Conservation (phyloP, 2,888 invertebrate genomes). For the Yponomeuta sedellus region DNA sequence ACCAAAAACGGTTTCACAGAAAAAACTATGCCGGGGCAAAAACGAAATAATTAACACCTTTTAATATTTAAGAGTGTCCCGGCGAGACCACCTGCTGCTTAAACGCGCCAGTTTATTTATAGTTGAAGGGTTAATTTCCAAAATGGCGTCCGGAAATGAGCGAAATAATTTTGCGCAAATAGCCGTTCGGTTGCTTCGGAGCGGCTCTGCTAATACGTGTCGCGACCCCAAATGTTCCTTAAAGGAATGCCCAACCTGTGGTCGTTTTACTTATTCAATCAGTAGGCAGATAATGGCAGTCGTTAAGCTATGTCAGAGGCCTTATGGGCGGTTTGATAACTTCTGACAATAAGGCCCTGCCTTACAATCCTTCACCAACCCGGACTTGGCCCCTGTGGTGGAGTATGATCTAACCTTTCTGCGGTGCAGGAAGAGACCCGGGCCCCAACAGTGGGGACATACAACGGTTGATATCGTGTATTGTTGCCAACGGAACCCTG, state of each 20-base stretch:
- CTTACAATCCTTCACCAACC: too few relatives aligned
- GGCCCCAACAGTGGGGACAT: too few relatives aligned
- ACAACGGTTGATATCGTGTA: too few relatives aligned
- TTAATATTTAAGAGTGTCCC: conserved; percentile 13
- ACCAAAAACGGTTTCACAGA: neutral
- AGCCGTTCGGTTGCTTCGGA: neutral
- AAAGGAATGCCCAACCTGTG: neutral
- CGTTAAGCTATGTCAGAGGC: too few relatives aligned
- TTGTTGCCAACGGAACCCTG: neutral
- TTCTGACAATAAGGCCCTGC: too few relatives aligned
- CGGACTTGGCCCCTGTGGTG: too few relatives aligned
- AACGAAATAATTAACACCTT: conserved; percentile 4
- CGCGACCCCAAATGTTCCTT: too few relatives aligned
- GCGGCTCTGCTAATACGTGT: neutral
- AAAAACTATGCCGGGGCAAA: neutral
- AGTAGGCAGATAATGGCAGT: neutral
- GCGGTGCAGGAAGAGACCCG: too few relatives aligned
- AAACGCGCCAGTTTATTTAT: conserved; percentile 39
- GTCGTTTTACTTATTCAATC: neutral
- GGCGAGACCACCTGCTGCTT: conserved; percentile 32
- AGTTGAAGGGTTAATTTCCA: conserved; percentile 38
- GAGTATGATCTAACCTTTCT: too few relatives aligned
- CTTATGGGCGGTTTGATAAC: too few relatives aligned
- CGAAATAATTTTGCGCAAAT: neutral
- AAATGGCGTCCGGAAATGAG: conserved; percentile 23